Conservation (phyloP, 2,113 vertebrate species). For the Notiomystis cincta region DNA sequence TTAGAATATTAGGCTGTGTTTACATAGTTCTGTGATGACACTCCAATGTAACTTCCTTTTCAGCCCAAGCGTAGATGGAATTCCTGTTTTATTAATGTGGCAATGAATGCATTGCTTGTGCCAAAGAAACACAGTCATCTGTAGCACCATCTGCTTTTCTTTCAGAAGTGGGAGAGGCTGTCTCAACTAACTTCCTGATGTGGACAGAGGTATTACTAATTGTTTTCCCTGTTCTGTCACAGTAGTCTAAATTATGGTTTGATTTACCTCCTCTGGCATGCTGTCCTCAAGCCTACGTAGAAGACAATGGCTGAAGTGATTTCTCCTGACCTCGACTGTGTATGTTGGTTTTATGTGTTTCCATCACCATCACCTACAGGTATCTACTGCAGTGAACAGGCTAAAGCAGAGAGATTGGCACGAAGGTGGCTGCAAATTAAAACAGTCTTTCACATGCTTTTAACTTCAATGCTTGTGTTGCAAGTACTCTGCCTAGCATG, state of each 20-base stretch:
- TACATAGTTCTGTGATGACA: slow-evolving; percentile 2
- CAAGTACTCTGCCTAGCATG: background rate
- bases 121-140: background rate
- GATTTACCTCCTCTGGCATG: background rate
- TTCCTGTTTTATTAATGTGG: background rate
- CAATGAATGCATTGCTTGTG: background rate
- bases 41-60: background rate
- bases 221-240: background rate
- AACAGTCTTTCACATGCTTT: background rate
- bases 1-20: background rate
- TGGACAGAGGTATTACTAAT: background rate
- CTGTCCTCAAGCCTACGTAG: background rate
- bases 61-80: background rate
- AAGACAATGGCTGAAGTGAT: background rate
- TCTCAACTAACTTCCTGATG: background rate
- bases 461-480: background rate
- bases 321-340: background rate
- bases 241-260: background rate
- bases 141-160: background rate
- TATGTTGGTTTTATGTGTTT: background rate
- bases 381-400: background rate
- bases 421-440: background rate
- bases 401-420: background rate
- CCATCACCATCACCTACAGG: background rate
- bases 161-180: background rate